Evolutionary conservation across 2,797 vertebrate species (phyloP), one percentile per base, ranked within the genome.

Genomic region (Dendrocincla fuliginosa): DNA sequence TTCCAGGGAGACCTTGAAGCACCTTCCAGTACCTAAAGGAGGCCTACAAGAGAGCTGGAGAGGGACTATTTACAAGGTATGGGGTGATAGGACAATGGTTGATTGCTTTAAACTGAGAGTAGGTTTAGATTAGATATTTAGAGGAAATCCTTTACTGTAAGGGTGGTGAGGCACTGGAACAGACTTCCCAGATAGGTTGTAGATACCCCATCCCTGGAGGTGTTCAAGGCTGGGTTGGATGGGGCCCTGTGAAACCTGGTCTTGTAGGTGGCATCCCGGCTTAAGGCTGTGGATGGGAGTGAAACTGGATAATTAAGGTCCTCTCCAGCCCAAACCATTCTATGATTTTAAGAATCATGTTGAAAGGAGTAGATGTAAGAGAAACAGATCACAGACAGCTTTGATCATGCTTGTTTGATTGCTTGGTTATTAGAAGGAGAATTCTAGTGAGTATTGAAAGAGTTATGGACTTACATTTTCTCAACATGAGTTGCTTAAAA

Each of bases 241-340:
- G 55, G 12, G 30, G 11, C 22, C 5, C 17, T 55, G 41, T 24
- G 55, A 10, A 55, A 14, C 12, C 15, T 16, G 8, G 35, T 35
- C 22, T 9, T 19, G 33, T 18, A 10, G 3, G 0, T 60, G 33
- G 14, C 25, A 67, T 41, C 60, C 25, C 17, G 47, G 14, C 10
- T 37, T 4, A 1, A 35, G 17, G 9, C 30, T 32, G 11, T 33
- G 39, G 9, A 4, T 52, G 25, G 8, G 4, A 1, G 3, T 33
- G 25, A 25, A 60, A 35, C 25, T 24, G 27, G 3, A 5, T 49
- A 7, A 47, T 42, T 68, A 19, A 35, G 53, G 3, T 24, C 27
- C 23, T 60, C n/a, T 68, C 53, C 47, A 68, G 47, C 25, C 15
- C 25, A 55, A 68, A 68, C 6, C 0, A 0, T 32, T 60, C 25